These are phyloP conservation scores for Pantherophis alleghaniensis DNA, from an alignment of 2,797 vertebrate genomes.

Conservation along the genomic window DNA sequence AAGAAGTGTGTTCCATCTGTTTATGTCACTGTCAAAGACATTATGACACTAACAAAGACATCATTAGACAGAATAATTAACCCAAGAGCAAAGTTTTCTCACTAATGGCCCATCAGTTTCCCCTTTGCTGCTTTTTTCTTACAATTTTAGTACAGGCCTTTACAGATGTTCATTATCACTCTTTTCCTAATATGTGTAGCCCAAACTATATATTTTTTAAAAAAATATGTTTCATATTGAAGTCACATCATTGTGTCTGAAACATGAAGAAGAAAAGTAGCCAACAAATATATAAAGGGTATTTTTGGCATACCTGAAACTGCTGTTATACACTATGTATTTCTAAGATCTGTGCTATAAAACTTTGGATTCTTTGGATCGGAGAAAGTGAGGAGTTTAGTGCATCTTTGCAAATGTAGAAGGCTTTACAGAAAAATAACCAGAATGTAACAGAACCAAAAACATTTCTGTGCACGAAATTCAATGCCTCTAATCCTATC, in stretches of 20 bases:
- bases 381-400: neutral
- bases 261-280: neutral
- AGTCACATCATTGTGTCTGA: neutral
- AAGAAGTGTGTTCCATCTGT: neutral
- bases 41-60: neutral
- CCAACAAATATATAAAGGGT: neutral
- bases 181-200: neutral
- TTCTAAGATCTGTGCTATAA: neutral
- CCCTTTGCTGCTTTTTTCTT: neutral
- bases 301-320: neutral
- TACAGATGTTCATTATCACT: neutral
- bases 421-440: neutral
- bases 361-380: neutral
- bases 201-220: neutral
- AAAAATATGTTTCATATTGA: neutral
- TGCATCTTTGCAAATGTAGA: neutral
- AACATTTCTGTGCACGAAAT: neutral
- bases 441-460: neutral
- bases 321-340: neutral
- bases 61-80: neutral
- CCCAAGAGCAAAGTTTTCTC: neutral
- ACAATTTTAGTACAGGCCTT: neutral
- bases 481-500: neutral
- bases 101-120: neutral
- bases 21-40: neutral